Evolutionary conservation across 2,888 invertebrate genomes (phyloP).

Genomic region (Hyppa rectilinea): DNA sequence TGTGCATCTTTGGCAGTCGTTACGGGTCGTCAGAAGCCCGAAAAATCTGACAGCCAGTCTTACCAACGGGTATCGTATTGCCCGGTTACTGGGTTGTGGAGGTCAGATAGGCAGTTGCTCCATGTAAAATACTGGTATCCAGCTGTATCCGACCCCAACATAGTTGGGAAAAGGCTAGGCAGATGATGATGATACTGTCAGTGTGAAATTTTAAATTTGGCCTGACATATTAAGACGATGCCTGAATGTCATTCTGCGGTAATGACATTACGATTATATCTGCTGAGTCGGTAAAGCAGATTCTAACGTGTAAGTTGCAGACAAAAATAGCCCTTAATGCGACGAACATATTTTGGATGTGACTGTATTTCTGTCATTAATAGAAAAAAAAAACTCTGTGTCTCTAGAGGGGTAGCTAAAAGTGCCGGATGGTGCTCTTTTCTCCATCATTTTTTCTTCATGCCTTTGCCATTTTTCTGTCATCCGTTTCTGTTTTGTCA

Average conservation of each 20-base stretch:
- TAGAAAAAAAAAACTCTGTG: slow-evolving; percentile 63
- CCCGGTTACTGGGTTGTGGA: too few species aligned
- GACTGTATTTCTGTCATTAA: slow-evolving; percentile 36
- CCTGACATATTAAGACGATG: not conserved
- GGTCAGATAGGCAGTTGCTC: too few species aligned
- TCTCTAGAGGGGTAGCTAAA: slow-evolving; percentile 65
- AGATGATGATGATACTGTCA: too few species aligned
- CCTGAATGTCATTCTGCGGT: not conserved
- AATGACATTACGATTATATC: not conserved
- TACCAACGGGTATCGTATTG: too few species aligned
- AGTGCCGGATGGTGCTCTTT: slow-evolving; percentile 58
- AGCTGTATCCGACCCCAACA: too few species aligned
- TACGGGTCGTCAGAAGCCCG: too few species aligned
- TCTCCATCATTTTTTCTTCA: slow-evolving; percentile 39
- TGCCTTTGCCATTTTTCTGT: slow-evolving; percentile 34
- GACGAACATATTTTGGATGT: slow-evolving; percentile 12
- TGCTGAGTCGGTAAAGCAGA: not conserved
- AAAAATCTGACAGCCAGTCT: too few species aligned
- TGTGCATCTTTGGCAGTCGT: too few species aligned
- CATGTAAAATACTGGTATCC: too few species aligned
- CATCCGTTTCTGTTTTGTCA: slow-evolving; percentile 35
- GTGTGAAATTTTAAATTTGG: not conserved
- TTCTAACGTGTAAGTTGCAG: not conserved
- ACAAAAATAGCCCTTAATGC: not conserved
- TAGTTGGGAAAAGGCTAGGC: too few species aligned